These are phyloP conservation scores for Xiphydria camelus DNA, from an alignment of 2,888 invertebrate species.

Conservation along the genomic window DNA sequence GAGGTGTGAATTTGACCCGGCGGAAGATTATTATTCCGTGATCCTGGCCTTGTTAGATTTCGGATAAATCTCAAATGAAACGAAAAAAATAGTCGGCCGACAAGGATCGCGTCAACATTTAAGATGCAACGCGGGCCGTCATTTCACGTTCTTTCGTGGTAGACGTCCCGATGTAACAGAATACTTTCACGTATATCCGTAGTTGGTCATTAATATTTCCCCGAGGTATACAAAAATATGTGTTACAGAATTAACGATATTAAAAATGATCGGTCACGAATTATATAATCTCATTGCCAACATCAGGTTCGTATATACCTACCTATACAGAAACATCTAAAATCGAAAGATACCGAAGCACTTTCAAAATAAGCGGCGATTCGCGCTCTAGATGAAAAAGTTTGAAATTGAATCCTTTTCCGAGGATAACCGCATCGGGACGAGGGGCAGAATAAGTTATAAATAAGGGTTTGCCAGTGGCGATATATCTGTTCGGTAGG, in stretches of 20 bases:
- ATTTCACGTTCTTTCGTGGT: too few species aligned
- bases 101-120: too few species aligned
- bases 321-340: too few species aligned
- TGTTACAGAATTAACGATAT: too few species aligned
- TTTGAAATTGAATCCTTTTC: neutral
- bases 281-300: too few species aligned
- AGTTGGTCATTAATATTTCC: too few species aligned
- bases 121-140: too few species aligned
- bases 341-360: neutral
- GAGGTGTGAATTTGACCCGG: conserved; percentile 1
- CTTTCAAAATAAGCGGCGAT: neutral
- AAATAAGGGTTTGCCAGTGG: conserved; percentile 14
- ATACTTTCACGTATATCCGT: too few species aligned
- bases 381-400: neutral
- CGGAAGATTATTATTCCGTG: conserved; percentile 3
- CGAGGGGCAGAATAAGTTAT: conserved; percentile 9
- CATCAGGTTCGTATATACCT: too few species aligned
- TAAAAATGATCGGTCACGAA: too few species aligned
- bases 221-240: too few species aligned
- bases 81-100: neutral
- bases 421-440: neutral
- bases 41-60: neutral
- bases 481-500: conserved; percentile 11
- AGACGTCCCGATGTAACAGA: too few species aligned
- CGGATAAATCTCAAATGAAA: neutral